These are phyloP conservation scores for Platycercus adscitus DNA, from an alignment of 2,113 vertebrate genomes.

Conservation along the genomic window DNA sequence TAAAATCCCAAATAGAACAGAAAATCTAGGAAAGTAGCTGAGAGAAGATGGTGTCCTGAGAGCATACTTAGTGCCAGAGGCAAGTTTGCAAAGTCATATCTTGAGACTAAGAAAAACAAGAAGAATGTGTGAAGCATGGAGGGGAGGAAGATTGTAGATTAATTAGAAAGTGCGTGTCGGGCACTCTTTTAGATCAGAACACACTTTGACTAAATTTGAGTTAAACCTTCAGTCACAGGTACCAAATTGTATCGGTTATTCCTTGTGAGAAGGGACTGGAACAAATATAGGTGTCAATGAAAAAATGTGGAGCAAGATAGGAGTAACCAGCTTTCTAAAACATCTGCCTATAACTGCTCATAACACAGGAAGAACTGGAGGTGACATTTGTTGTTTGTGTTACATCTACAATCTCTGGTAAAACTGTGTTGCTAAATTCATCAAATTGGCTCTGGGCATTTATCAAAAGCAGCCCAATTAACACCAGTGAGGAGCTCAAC, in stretches of 20 bases:
- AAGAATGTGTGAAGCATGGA: background rate
- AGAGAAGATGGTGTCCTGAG: background rate
- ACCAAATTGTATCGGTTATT: background rate
- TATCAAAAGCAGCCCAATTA: background rate
- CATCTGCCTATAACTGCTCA: background rate
- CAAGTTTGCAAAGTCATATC: background rate
- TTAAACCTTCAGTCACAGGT: background rate
- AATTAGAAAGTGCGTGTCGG: background rate
- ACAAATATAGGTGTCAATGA: background rate
- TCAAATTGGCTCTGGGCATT: background rate
- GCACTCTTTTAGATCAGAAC: background rate
- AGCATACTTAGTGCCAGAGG: background rate
- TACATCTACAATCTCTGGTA: background rate
- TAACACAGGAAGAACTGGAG: background rate
- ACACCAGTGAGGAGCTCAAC: background rate
- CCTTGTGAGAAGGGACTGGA: background rate
- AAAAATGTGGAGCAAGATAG: background rate
- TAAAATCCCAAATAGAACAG: background rate
- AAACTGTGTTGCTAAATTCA: background rate
- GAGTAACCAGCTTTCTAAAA: background rate
- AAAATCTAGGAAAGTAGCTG: background rate
- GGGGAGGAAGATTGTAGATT: background rate
- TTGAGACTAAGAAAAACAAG: background rate
- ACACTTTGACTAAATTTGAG: background rate
- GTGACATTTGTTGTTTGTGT: background rate